phyloP scores from a whole-genome alignment of 2,113 vertebrate species.

The Morone chrysops region DNA sequence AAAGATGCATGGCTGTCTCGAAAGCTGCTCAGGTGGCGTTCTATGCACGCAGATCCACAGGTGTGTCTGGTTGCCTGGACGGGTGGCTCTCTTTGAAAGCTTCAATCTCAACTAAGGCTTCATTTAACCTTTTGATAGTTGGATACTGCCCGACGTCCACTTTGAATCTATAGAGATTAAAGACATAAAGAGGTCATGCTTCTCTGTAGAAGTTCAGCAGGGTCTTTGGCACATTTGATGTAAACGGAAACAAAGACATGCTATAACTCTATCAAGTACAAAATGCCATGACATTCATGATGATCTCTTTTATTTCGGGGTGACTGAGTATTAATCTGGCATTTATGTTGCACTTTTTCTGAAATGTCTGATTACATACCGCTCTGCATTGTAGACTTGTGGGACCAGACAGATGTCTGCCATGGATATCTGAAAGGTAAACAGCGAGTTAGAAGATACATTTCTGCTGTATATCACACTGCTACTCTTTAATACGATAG shows the following conservation, averaged over 20 bases:
- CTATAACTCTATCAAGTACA: background rate
- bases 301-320: background rate
- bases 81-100: conserved; percentile 93
- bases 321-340: background rate
- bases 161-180: conserved; percentile 86
- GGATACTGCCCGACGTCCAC: conserved; percentile 90
- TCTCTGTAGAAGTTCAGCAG: background rate
- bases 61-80: conserved; percentile 91
- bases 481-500: background rate
- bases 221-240: background rate
- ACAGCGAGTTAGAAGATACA: background rate
- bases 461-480: background rate
- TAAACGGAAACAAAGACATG: background rate
- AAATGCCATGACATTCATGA: background rate
- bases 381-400: conserved; percentile 94
- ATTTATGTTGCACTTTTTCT: background rate
- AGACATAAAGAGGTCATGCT: background rate
- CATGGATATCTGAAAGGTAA: conserved; percentile 90
- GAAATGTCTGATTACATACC: conserved; percentile 79
- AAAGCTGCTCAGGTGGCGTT: background rate
- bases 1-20: background rate
- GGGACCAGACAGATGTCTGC: conserved; percentile 96
- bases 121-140: conserved; percentile 89
- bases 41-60: conserved; percentile 86
- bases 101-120: conserved; percentile 88